Evolutionary conservation across 2,797 vertebrate genomes (phyloP), one percentile per base, ranked within the genome.

Genomic region (Remorina albescens): DNA sequence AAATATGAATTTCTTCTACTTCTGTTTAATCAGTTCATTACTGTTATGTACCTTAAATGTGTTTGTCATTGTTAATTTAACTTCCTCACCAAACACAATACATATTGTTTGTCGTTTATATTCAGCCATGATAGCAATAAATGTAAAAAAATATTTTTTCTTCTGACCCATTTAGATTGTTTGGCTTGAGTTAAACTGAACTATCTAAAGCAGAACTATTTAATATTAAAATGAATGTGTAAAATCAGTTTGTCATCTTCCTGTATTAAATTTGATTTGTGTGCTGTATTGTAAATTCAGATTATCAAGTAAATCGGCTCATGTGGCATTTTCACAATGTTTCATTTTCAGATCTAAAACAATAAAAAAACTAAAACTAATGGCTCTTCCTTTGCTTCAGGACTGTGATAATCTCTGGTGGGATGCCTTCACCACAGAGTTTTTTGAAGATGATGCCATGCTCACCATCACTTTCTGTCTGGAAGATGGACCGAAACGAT

Each of bases 371-470:
- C n/a, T n/a, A 16, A 68, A 57, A 34, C 10, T 25, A 51, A 34
- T 47, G 2, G 7, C 59, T 72, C 8, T 53, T 36, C 26, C 1
- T 71, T 26, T 71, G 34, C 32, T 70, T 41, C 37, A 99, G 98
- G 98, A 99, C 88, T 99, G 98, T 95, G 98, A 99, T 93, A 99
- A 99, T 95, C 96, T 99, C 86, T 99, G 98, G 98, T 99, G 98
- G 98, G 98, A 99, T 41, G 97, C 98, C 37, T 99, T 99, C 90
- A 99, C 98, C 80, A 99, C 98, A 12, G 98, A 99, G 89, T 99
- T 99, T 90, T 99, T 99, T 71, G 98, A 99, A 89, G 98, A 99
- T 82, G 98, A 99, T 0, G 98, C 98, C 89, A 98, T 98, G 95
- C 88, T 99, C 88, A 99, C 98, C 80, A 96, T 99, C 89, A 99